These are phyloP conservation scores for Sipha flava DNA, from an alignment of 1,140 invertebrate genomes.

Conservation along the genomic window DNA sequence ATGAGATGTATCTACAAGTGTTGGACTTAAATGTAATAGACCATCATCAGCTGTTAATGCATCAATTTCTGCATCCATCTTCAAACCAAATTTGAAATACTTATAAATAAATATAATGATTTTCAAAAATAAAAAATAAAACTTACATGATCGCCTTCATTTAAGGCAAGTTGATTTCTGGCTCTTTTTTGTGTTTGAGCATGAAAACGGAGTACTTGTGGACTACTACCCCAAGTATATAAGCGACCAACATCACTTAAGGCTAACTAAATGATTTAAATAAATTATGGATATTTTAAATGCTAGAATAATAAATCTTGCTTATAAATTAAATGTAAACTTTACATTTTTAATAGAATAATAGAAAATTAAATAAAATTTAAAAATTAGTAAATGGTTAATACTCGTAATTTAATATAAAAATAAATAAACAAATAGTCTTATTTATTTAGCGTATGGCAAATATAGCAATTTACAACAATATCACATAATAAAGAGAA, in stretches of 20 bases:
- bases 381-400: too few species aligned
- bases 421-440: too few species aligned
- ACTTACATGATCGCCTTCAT: conserved; percentile 6
- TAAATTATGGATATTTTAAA: conserved; percentile 28
- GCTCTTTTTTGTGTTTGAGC: conserved; percentile 54
- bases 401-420: too few species aligned
- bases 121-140: background rate
- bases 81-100: background rate
- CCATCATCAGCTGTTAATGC: conserved; percentile 36
- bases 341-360: too few species aligned
- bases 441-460: too few species aligned
- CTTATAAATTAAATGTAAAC: too few species aligned
- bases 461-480: too few species aligned
- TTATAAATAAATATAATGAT: background rate
- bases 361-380: too few species aligned
- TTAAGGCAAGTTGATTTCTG: background rate
- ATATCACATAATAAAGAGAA: too few species aligned
- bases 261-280: conserved; percentile 53
- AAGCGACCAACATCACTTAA: conserved; percentile 58
- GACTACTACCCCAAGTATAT: conserved; percentile 70
- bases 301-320: background rate
- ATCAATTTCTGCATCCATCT: conserved; percentile 19
- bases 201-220: conserved; percentile 60
- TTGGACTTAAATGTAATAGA: conserved; percentile 48
- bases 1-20: conserved; percentile 51